A percentile compares a stretch with the other conserved stretches of the same genome.
phyloP scores from a whole-genome alignment of 53 echinoderm and acorn worm species.

The Arbacia lixula region DNA sequence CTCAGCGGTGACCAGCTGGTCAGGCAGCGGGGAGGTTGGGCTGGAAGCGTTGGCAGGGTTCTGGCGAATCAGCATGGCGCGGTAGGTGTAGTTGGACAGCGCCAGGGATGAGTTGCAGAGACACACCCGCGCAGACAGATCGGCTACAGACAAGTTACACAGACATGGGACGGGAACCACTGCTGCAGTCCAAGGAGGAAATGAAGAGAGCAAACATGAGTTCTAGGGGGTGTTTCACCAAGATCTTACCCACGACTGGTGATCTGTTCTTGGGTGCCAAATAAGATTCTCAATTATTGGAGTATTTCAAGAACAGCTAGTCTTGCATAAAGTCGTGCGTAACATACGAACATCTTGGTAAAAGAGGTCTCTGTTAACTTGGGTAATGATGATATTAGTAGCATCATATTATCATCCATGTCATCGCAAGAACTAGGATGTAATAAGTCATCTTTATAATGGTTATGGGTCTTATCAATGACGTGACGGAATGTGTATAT shows the following conservation, averaged over 20 bases:
- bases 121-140: slow-evolving; percentile 5
- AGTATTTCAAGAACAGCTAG: background rate
- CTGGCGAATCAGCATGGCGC: slow-evolving; percentile 12
- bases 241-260: too few species aligned
- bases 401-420: too few species aligned
- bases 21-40: background rate
- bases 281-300: background rate
- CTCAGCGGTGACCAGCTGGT: background rate
- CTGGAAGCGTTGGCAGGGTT: background rate
- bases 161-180: slow-evolving; percentile 14
- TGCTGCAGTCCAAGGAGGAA: background rate
- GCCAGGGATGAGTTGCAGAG: slow-evolving; percentile 54
- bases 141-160: background rate
- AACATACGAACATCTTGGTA: background rate
- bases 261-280: too few species aligned
- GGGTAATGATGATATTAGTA: too few species aligned
- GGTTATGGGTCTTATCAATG: too few species aligned
- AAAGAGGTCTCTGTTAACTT: background rate
- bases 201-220: background rate
- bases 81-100: slow-evolving; percentile 42
- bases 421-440: too few species aligned
- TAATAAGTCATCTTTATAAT: too few species aligned
- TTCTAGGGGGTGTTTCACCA: background rate
- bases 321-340: background rate
- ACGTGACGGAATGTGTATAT: too few species aligned